Evolutionary conservation across 2,888 invertebrate genomes (phyloP).

Genomic region (Ormyrus labotus): DNA sequence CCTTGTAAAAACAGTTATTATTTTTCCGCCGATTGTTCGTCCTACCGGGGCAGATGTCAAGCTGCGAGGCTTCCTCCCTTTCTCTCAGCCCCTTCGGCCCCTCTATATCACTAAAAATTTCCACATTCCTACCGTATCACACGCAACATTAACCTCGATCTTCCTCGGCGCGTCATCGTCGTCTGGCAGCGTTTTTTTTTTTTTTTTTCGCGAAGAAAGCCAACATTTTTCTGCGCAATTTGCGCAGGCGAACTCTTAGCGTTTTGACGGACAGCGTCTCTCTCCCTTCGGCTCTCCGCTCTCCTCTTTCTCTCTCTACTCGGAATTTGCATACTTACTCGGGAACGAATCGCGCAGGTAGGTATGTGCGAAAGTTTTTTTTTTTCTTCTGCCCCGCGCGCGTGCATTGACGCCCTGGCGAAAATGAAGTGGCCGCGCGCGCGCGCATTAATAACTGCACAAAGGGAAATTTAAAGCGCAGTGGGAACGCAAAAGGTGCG

Average conservation of each 20-base stretch:
- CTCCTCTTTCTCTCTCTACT: not conserved
- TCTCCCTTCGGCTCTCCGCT: not conserved
- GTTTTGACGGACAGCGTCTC: not conserved
- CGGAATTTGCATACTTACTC: slow-evolving; percentile 69
- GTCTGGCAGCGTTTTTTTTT: not conserved
- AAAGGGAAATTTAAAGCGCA: slow-evolving; percentile 63
- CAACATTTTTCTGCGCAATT: not conserved
- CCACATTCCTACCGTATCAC: slow-evolving; percentile 48
- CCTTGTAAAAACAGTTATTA: slow-evolving; percentile 73
- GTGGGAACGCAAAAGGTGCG: slow-evolving; percentile 45
- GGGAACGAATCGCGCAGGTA: slow-evolving; percentile 69
- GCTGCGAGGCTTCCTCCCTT: slow-evolving; percentile 61
- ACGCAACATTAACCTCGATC: slow-evolving; percentile 32
- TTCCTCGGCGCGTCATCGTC: slow-evolving; percentile 7
- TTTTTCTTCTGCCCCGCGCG: slow-evolving; percentile 21
- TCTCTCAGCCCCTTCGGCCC: slow-evolving; percentile 42
- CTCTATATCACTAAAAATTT: slow-evolving; percentile 48
- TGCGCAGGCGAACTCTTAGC: not conserved
- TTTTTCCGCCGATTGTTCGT: slow-evolving; percentile 70
- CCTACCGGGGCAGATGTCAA: slow-evolving; percentile 68
- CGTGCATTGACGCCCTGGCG: slow-evolving; percentile 58
- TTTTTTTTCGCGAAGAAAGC: too few relatives aligned
- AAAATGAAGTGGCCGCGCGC: slow-evolving; percentile 72
- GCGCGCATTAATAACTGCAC: slow-evolving; percentile 71
- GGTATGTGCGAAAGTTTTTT: slow-evolving; percentile 60